phyloP scores from a whole-genome alignment of 2,888 invertebrate genomes.

The Griposia aprilina region DNA sequence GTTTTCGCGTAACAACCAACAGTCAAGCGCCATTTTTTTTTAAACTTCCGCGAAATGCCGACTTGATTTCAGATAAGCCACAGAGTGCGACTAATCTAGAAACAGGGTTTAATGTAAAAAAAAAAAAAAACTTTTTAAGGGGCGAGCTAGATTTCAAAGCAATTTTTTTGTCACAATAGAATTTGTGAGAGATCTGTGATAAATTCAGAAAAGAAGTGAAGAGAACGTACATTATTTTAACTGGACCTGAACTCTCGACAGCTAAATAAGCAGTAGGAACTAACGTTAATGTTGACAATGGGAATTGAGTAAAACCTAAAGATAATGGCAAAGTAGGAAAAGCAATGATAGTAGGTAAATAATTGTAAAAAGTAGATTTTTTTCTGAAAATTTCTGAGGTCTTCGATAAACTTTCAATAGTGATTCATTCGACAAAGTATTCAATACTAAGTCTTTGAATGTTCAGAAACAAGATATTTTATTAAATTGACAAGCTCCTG shows the following conservation, averaged over 20 bases:
- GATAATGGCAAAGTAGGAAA: slow-evolving; percentile 4
- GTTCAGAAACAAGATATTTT: background rate
- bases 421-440: background rate
- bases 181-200: background rate
- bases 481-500: background rate
- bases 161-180: background rate
- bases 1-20: slow-evolving; percentile 57
- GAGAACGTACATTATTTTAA: background rate
- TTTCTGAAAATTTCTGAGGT: background rate
- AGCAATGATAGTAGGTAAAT: background rate
- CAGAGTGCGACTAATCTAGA: slow-evolving; percentile 51
- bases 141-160: background rate
- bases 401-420: background rate
- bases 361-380: slow-evolving; percentile 2
- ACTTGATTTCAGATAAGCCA: slow-evolving; percentile 62
- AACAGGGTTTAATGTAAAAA: slow-evolving; percentile 51
- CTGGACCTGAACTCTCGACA: background rate
- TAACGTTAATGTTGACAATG: background rate
- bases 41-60: slow-evolving; percentile 59
- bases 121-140: slow-evolving; percentile 8
- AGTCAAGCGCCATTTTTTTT: slow-evolving; percentile 45
- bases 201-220: background rate
- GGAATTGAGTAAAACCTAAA: background rate
- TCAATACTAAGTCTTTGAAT: background rate
- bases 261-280: background rate